phyloP scores from a whole-genome alignment of 2,888 invertebrate species.

The Podabrus alpinus region DNA sequence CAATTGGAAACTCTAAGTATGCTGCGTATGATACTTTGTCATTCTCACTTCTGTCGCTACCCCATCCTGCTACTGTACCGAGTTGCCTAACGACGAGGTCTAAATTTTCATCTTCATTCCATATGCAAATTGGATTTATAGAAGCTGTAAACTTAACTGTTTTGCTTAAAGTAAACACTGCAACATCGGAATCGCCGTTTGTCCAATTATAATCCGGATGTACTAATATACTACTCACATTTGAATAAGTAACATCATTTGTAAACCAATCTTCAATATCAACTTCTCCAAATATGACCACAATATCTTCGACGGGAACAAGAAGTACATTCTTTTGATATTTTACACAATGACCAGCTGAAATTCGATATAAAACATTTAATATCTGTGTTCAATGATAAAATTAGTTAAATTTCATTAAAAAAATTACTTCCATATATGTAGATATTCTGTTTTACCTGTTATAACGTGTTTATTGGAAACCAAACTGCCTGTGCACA shows the following conservation, averaged over 20 bases:
- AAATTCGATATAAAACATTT: no score
- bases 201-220: conserved; percentile 63
- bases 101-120: conserved; percentile 58
- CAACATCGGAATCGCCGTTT: conserved; percentile 62
- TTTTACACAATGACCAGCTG: conserved; percentile 50
- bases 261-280: conserved; percentile 44
- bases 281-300: conserved; percentile 45
- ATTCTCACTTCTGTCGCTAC: conserved; percentile 56
- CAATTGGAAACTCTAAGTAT: conserved; percentile 59
- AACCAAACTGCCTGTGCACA: conserved; percentile 20
- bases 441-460: background rate
- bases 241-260: background rate
- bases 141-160: conserved; percentile 58
- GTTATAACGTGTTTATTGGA: conserved; percentile 20
- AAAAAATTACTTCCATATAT: no score
- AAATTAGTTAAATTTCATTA: no score
- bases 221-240: conserved; percentile 57
- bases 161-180: conserved; percentile 60
- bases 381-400: no score
- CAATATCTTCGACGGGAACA: conserved; percentile 40
- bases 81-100: conserved; percentile 43
- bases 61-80: conserved; percentile 66
- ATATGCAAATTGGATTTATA: conserved; percentile 65
- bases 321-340: conserved; percentile 40
- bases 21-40: conserved; percentile 57